These are phyloP conservation scores for Rissa tridactyla DNA, from an alignment of 2,113 vertebrate species.

Conservation along the genomic window DNA sequence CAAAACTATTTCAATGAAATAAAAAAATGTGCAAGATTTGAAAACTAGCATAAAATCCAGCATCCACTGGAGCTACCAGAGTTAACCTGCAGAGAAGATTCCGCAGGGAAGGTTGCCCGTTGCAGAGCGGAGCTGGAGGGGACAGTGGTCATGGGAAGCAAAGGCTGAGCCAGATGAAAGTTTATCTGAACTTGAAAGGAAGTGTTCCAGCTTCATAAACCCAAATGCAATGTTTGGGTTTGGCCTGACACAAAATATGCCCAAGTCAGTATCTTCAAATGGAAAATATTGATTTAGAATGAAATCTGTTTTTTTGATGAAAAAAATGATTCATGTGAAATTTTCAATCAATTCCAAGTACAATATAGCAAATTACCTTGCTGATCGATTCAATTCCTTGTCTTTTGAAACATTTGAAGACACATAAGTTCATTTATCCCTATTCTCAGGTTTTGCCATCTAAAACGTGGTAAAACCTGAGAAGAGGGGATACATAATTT, in stretches of 20 bases:
- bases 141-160: background rate
- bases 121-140: background rate
- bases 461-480: background rate
- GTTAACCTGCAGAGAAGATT: background rate
- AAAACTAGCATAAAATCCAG: background rate
- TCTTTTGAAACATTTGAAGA: background rate
- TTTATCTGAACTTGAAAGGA: background rate
- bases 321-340: background rate
- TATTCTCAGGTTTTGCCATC: background rate
- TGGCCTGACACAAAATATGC: background rate
- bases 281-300: constrained; percentile 1
- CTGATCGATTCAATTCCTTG: background rate
- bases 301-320: background rate
- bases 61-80: background rate
- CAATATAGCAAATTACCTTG: background rate
- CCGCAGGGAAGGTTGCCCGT: rapidly evolving
- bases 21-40: background rate
- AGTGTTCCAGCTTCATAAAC: background rate
- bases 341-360: background rate
- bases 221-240: background rate
- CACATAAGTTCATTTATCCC: background rate
- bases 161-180: background rate
- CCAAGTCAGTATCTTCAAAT: background rate
- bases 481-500: too few relatives aligned
- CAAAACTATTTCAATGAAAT: background rate